Evolutionary conservation across 2,888 invertebrate genomes (phyloP).

Genomic region (Tachina fera): DNA sequence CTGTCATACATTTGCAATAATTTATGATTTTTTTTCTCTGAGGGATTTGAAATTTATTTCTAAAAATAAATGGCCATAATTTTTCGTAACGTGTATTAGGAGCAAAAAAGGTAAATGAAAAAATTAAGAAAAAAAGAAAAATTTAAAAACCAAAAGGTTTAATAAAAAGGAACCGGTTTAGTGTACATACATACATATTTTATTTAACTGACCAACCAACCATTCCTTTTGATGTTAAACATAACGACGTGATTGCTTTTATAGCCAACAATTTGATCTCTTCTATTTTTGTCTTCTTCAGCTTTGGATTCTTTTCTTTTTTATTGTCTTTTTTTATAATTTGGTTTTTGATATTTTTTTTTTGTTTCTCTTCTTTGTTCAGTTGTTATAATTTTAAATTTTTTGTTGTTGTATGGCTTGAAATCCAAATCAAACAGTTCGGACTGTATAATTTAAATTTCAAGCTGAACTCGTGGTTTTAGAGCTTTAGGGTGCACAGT

Average conservation of each 20-base stretch:
- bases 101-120: conserved; percentile 6
- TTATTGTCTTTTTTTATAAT: conserved; percentile 14
- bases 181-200: conserved; percentile 22
- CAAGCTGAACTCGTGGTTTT: background rate
- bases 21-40: conserved; percentile 47
- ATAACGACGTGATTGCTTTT: conserved; percentile 68
- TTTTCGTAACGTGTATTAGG: conserved; percentile 63
- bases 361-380: conserved; percentile 24
- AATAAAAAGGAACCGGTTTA: conserved; percentile 52
- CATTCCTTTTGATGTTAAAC: conserved; percentile 60
- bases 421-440: conserved; percentile 46
- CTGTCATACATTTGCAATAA: conserved; percentile 51
- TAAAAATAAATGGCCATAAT: conserved; percentile 56
- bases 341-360: conserved; percentile 16
- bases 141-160: conserved; percentile 9
- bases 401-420: conserved; percentile 30
- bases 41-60: conserved; percentile 39
- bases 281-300: conserved; percentile 69
- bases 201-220: conserved; percentile 58
- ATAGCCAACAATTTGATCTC: conserved; percentile 71
- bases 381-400: conserved; percentile 58
- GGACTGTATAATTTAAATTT: background rate
- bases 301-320: conserved; percentile 40
- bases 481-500: background rate
- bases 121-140: conserved; percentile 27